Conservation (phyloP, 92 coral and sea anemone species). For the Anthopleura xanthogrammica region DNA sequence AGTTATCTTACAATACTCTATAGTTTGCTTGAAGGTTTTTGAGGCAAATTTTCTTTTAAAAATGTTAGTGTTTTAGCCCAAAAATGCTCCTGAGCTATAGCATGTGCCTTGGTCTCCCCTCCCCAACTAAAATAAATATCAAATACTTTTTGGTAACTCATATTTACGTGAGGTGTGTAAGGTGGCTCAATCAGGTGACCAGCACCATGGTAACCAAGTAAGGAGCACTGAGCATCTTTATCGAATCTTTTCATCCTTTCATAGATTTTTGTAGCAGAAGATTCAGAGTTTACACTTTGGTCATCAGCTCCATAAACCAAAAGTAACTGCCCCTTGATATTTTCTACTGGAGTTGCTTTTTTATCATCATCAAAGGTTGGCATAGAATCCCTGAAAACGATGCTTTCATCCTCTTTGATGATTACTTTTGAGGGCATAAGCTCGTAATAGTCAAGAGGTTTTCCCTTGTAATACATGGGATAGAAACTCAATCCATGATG, state of each 20-base stretch:
- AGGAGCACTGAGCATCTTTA: constrained; percentile 45
- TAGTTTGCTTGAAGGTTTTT: not conserved
- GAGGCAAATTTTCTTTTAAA: constrained; percentile 32
- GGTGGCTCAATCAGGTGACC: constrained; percentile 81
- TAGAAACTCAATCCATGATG: constrained; percentile 15
- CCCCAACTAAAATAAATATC: constrained; percentile 43
- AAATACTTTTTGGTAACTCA: constrained; percentile 33
- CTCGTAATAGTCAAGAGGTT: constrained; percentile 8
- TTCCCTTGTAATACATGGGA: constrained; percentile 34
- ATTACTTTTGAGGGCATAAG: not conserved
- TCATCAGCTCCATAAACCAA: constrained; percentile 62
- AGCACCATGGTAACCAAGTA: constrained; percentile 58
- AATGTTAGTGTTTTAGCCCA: constrained; percentile 54
- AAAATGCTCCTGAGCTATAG: constrained; percentile 60
- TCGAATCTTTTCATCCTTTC: constrained; percentile 45
- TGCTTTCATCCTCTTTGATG: constrained; percentile 21
- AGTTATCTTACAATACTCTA: no score
- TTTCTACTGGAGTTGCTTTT: constrained; percentile 54
- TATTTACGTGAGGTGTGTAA: constrained; percentile 38
- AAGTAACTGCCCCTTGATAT: constrained; percentile 39
- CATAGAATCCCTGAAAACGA: not conserved
- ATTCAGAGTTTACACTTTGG: constrained; percentile 4
- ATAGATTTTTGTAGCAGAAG: constrained; percentile 30
- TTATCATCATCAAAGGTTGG: constrained; percentile 9
- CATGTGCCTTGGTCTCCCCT: constrained; percentile 56